Conservation (phyloP, 2,797 vertebrate genomes). For the Avahi laniger region DNA sequence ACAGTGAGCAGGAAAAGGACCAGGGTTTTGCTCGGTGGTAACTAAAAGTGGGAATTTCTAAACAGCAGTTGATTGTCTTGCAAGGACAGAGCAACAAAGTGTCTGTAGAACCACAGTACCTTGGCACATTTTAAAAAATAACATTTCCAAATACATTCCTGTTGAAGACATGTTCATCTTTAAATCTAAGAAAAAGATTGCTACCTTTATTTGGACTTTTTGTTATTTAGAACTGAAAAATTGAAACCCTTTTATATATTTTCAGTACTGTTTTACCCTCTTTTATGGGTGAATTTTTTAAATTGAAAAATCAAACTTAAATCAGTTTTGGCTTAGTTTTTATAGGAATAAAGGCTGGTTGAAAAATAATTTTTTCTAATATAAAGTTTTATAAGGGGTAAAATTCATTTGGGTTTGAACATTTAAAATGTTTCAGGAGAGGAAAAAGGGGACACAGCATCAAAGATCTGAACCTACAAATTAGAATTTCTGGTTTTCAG, state of each 20-base stretch:
- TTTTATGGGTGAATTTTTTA: background rate
- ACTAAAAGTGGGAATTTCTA: background rate
- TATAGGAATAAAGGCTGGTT: background rate
- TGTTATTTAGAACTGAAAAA: background rate
- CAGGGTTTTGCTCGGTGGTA: background rate
- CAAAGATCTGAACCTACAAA: background rate
- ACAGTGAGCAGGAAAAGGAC: background rate
- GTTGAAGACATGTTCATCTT: background rate
- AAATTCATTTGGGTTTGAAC: background rate
- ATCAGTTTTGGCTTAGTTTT: background rate
- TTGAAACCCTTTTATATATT: background rate
- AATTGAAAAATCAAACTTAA: background rate
- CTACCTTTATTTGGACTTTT: background rate
- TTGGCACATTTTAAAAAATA: background rate
- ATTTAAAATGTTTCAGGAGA: background rate
- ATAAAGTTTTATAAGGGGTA: background rate
- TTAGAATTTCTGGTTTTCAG: constrained; percentile 1
- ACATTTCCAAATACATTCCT: background rate
- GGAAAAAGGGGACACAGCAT: background rate
- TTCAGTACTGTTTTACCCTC: background rate
- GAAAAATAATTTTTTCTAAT: constrained; percentile 18
- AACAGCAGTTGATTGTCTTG: background rate
- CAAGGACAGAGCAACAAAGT: background rate
- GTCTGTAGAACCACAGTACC: background rate
- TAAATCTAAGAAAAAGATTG: background rate